A percentile compares a stretch with the other conserved stretches of the same genome.
Evolutionary conservation across 1,140 invertebrate species (phyloP).

Genomic region (Zophobas morio): DNA sequence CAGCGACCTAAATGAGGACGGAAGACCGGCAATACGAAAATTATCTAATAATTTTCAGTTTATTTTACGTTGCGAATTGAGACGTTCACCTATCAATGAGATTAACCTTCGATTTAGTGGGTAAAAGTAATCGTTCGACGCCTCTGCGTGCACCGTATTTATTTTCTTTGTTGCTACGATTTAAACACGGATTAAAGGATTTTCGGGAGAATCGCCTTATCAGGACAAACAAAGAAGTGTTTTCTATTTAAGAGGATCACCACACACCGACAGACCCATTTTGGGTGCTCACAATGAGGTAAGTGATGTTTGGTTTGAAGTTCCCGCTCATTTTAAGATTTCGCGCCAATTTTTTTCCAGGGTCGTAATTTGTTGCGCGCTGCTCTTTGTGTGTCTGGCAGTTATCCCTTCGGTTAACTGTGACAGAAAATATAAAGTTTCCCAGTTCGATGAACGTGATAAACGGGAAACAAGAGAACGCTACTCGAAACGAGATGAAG

Average conservation of each 20-base stretch:
- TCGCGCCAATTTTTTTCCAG: too few species aligned
- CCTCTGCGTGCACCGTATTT: not conserved
- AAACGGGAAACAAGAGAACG: constrained; percentile 34
- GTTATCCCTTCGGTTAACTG: constrained; percentile 5
- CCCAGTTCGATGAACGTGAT: constrained; percentile 24
- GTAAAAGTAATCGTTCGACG: constrained; percentile 5
- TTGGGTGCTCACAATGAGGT: too few species aligned
- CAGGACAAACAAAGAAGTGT: constrained; percentile 24
- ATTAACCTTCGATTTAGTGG: constrained; percentile 1
- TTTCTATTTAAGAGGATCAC: too few species aligned
- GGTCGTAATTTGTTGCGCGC: constrained; percentile 5
- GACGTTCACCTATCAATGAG: constrained; percentile 32
- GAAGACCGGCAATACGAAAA: constrained; percentile 31
- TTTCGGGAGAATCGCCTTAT: not conserved
- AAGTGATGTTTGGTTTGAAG: too few species aligned
- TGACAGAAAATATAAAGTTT: constrained; percentile 28
- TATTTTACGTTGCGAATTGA: constrained; percentile 35
- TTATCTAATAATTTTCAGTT: constrained; percentile 52
- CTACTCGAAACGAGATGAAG: constrained; percentile 22
- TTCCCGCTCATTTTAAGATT: too few species aligned
- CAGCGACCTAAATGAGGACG: constrained; percentile 39
- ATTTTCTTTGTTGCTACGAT: constrained; percentile 13
- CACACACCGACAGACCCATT: too few species aligned
- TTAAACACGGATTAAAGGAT: constrained; percentile 29
- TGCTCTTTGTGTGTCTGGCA: constrained; percentile 24